phyloP scores from a whole-genome alignment of 2,113 vertebrate genomes.

The Puntigrus tetrazona region DNA sequence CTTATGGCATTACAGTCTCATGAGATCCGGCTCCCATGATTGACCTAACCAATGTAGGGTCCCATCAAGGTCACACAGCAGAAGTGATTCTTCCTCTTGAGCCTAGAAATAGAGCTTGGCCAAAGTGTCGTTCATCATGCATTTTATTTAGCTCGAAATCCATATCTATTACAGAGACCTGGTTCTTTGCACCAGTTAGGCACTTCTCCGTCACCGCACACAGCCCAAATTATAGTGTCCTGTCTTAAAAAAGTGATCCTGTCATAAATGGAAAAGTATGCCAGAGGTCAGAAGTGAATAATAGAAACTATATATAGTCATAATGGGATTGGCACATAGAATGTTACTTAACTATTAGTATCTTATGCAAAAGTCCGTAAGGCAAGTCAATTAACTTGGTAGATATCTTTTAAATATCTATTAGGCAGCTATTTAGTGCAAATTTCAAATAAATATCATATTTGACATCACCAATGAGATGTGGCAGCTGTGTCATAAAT shows the following conservation, averaged over 20 bases:
- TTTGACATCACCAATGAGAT: too few relatives aligned
- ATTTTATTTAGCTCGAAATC: slow-evolving; percentile 36
- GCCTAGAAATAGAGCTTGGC: slow-evolving; percentile 28
- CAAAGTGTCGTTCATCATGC: slow-evolving; percentile 21
- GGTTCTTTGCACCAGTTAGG: slow-evolving; percentile 66
- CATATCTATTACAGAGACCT: slow-evolving; percentile 57
- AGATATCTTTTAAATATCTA: too few relatives aligned
- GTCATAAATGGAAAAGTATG: neutral
- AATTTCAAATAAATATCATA: too few relatives aligned
- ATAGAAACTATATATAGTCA: neutral
- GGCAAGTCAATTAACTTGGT: too few relatives aligned
- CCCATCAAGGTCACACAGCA: neutral
- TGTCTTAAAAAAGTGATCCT: neutral
- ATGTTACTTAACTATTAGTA: neutral
- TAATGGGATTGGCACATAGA: neutral
- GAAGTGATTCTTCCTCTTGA: slow-evolving; percentile 29
- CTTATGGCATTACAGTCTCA: neutral
- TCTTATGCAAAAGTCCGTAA: neutral
- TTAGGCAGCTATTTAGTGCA: too few relatives aligned
- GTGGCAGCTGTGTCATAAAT: neutral
- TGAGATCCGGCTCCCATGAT: neutral
- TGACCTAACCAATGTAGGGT: slow-evolving; percentile 27
- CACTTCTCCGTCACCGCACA: slow-evolving; percentile 54
- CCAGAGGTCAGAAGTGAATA: slow-evolving; percentile 4
- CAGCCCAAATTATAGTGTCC: slow-evolving; percentile 65